Evolutionary conservation across 2,888 invertebrate species (phyloP).

Genomic region (Capitulum mitella): DNA sequence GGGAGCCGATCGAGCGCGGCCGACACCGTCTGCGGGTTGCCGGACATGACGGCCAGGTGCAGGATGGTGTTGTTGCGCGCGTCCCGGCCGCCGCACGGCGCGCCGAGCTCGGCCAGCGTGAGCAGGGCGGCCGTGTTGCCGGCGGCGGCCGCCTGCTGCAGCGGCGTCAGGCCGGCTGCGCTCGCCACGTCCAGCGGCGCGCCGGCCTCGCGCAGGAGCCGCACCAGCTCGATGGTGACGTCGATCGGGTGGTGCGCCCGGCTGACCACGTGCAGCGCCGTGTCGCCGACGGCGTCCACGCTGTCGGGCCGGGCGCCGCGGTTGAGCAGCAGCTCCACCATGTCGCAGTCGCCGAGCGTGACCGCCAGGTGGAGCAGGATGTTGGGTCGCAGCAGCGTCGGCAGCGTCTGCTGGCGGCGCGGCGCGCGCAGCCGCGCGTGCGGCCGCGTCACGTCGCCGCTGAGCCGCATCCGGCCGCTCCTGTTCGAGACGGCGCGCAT

Average conservation of each 20-base stretch:
- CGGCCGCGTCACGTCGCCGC: neutral
- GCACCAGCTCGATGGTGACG: slow-evolving; percentile 17
- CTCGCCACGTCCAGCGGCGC: neutral
- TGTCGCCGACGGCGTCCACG: neutral
- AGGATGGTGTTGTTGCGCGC: slow-evolving; percentile 45
- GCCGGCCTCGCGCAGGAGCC: neutral
- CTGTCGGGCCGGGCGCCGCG: neutral
- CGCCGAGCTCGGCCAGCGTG: slow-evolving; percentile 45
- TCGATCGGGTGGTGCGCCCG: neutral
- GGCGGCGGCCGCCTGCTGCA: slow-evolving; percentile 1
- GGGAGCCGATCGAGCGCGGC: slow-evolving; percentile 3
- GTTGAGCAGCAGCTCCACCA: neutral
- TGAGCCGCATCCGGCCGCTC: neutral
- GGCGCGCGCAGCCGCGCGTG: neutral
- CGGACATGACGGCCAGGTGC: slow-evolving; percentile 6
- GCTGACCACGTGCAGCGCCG: neutral
- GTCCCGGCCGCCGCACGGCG: slow-evolving; percentile 46
- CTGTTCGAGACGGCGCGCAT: neutral
- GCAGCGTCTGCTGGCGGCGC: neutral
- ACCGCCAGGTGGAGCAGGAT: slow-evolving; percentile 1
- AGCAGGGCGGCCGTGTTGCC: slow-evolving; percentile 22
- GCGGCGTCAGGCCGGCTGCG: neutral
- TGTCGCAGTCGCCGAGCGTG: neutral
- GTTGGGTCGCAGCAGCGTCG: neutral
- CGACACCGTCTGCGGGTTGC: neutral